Evolutionary conservation across 2,113 vertebrate species (phyloP).

Genomic region (Nipponia nippon): DNA sequence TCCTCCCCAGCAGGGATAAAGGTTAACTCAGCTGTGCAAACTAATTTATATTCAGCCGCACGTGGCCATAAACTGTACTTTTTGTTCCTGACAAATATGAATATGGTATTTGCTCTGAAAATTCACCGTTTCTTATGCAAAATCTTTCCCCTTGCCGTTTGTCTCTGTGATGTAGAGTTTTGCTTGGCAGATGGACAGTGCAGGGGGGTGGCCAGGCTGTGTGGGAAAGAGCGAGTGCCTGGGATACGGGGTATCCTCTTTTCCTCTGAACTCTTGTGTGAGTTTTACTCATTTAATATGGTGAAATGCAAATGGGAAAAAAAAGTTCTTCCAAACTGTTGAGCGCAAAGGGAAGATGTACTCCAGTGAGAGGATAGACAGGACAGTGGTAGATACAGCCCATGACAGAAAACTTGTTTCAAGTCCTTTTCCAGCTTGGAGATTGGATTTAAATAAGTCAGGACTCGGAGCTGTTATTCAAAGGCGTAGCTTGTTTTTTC

Average conservation of each 20-base stretch:
- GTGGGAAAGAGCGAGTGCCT: background rate
- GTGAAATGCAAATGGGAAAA: background rate
- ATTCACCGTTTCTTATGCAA: background rate
- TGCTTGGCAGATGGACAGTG: background rate
- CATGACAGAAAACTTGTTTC: background rate
- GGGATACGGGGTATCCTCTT: background rate
- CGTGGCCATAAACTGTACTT: background rate
- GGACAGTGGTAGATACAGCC: background rate
- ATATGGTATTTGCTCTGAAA: slow-evolving; percentile 15
- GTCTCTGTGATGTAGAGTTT: background rate
- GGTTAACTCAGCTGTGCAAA: slow-evolving; percentile 46
- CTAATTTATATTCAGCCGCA: slow-evolving; percentile 15
- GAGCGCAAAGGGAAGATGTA: background rate
- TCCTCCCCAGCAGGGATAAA: background rate
- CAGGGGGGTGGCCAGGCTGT: background rate
- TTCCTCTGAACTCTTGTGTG: background rate
- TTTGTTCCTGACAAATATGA: slow-evolving; percentile 13
- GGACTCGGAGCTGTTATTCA: background rate
- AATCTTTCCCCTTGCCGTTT: background rate
- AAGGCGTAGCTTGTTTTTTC: background rate
- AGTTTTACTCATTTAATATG: background rate
- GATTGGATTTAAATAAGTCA: background rate
- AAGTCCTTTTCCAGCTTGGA: background rate
- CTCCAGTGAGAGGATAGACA: background rate
- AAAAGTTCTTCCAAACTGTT: background rate